Conservation (phyloP, 30 jellyfish, hydroid and myxozoan species). For the Pelagia noctiluca region DNA sequence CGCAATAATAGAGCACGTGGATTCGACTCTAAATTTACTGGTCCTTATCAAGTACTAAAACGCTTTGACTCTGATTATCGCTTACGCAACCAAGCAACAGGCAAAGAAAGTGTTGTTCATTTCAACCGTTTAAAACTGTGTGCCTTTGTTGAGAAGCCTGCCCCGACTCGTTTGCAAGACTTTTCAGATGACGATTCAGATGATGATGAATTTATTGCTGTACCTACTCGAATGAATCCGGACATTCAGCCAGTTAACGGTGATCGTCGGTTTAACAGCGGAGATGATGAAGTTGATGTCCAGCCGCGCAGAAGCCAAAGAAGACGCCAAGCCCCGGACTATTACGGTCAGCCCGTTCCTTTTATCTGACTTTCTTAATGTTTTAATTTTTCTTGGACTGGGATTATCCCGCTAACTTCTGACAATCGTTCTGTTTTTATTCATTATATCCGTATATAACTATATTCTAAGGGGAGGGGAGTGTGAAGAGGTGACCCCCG, state of each 20-base stretch:
- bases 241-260: not conserved
- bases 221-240: not conserved
- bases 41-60: not conserved
- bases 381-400: not conserved
- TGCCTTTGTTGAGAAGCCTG: not conserved
- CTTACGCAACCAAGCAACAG: not conserved
- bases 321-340: not conserved
- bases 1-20: not conserved
- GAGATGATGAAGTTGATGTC: not conserved
- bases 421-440: too few relatives aligned
- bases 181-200: not conserved
- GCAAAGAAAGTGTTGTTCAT: constrained; percentile 5
- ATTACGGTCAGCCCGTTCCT: not conserved
- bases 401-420: too few relatives aligned
- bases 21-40: not conserved
- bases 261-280: not conserved
- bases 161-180: not conserved
- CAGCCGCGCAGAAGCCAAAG: not conserved
- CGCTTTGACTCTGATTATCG: constrained; percentile 1
- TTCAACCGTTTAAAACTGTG: constrained; percentile 5
- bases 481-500: not conserved
- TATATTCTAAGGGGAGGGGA: not conserved
- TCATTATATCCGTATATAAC: too few relatives aligned
- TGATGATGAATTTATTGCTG: not conserved
- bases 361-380: not conserved